phyloP scores from a whole-genome alignment of 2,888 invertebrate species.

The Pristionchus maxplancki region DNA sequence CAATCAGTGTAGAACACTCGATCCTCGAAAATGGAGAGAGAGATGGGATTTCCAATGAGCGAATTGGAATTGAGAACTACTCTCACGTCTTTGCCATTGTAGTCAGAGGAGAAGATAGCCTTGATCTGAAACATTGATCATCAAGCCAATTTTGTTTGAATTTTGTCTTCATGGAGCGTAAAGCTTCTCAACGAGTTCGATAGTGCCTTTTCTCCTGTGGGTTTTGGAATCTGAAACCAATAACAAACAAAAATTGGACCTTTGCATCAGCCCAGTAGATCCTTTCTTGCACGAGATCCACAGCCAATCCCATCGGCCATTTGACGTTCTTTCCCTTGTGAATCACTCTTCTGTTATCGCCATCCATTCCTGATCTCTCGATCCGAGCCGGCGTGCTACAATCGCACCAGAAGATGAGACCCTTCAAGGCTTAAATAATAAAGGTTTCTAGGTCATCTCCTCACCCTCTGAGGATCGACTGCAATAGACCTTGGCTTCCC shows the following conservation, averaged over 20 bases:
- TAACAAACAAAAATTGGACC: neutral
- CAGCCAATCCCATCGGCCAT: slow-evolving; percentile 96
- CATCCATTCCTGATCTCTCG: slow-evolving; percentile 96
- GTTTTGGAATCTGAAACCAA: too few species aligned
- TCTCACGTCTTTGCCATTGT: slow-evolving; percentile 71
- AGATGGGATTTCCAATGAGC: slow-evolving; percentile 92
- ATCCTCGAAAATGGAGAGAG: slow-evolving; percentile 97
- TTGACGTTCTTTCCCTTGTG: slow-evolving; percentile 88
- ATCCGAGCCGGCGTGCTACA: slow-evolving; percentile 95
- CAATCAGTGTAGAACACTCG: slow-evolving; percentile 98
- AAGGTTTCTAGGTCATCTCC: slow-evolving; percentile 63
- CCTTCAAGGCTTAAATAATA: slow-evolving; percentile 78
- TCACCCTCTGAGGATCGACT: slow-evolving; percentile 85
- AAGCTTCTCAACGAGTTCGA: too few species aligned
- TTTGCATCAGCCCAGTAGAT: slow-evolving; percentile 93
- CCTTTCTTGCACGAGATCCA: slow-evolving; percentile 90
- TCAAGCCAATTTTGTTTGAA: neutral
- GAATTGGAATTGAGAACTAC: slow-evolving; percentile 83
- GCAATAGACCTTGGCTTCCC: slow-evolving; percentile 96
- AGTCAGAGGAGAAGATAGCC: slow-evolving; percentile 74
- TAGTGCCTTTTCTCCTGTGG: too few species aligned
- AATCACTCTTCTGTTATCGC: slow-evolving; percentile 86
- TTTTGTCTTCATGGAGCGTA: too few species aligned
- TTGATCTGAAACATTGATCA: slow-evolving; percentile 59
- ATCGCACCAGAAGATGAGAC: slow-evolving; percentile 98